These are phyloP conservation scores for Phenacoccus solenopsis DNA, from an alignment of 1,140 invertebrate species.

Conservation along the genomic window DNA sequence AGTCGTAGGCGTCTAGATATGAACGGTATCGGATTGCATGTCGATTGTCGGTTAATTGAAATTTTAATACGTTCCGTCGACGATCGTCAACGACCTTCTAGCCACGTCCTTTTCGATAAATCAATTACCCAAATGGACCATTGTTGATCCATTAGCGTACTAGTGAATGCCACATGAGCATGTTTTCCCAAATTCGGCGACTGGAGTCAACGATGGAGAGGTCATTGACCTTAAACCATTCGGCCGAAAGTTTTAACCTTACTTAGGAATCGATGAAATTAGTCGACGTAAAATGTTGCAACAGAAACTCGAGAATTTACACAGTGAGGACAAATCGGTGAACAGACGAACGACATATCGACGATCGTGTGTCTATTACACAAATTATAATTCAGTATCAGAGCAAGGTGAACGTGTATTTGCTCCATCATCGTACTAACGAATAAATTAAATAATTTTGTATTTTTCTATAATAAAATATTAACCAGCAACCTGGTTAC, in stretches of 20 bases:
- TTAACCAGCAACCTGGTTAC: not conserved
- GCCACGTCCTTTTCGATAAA: not conserved
- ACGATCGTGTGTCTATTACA: not conserved
- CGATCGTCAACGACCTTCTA: not conserved
- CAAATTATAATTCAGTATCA: constrained; percentile 3
- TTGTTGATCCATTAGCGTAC: too few relatives aligned
- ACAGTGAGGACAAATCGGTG: not conserved
- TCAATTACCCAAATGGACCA: not conserved
- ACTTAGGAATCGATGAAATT: too few relatives aligned
- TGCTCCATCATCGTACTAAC: not conserved
- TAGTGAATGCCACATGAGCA: too few relatives aligned
- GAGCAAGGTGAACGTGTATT: constrained; percentile 1
- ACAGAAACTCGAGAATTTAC: too few relatives aligned
- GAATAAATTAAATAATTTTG: not conserved
- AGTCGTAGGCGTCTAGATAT: not conserved
- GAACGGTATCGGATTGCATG: too few relatives aligned
- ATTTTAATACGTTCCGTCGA: not conserved
- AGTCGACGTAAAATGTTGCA: too few relatives aligned
- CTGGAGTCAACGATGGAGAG: too few relatives aligned
- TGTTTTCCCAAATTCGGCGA: too few relatives aligned
- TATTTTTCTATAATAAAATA: constrained; percentile 3
- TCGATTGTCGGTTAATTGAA: not conserved
- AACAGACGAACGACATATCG: not conserved
- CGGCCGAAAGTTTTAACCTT: too few relatives aligned
- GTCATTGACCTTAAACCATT: too few relatives aligned